phyloP scores from a whole-genome alignment of 2,797 vertebrate genomes.

The Martes flavigula region DNA sequence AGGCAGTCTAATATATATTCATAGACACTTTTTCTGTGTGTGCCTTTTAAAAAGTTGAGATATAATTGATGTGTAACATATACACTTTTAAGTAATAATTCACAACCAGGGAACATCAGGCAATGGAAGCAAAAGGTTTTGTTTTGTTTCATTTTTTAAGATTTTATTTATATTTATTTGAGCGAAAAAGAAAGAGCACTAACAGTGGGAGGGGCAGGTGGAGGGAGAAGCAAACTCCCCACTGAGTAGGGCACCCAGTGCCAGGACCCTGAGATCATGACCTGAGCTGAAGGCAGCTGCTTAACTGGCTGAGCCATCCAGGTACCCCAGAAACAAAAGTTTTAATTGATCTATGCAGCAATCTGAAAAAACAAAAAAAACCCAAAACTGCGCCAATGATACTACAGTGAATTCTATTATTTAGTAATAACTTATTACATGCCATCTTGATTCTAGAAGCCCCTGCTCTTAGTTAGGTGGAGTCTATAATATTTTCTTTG shows the following conservation, averaged over 20 bases:
- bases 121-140: slow-evolving; percentile 18
- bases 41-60: neutral
- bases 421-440: neutral
- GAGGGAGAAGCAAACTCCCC: neutral
- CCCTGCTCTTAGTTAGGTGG: neutral
- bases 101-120: neutral
- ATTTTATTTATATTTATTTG: neutral
- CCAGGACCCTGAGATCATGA: neutral
- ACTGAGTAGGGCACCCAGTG: neutral
- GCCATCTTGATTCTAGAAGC: slow-evolving; percentile 10
- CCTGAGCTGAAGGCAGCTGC: neutral
- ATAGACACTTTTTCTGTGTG: neutral
- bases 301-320: neutral
- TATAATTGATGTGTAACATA: neutral
- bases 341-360: neutral
- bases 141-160: neutral
- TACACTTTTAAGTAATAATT: neutral
- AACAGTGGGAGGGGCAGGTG: neutral
- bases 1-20: neutral
- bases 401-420: slow-evolving; percentile 23
- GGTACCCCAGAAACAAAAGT: neutral
- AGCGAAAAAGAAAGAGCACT: neutral
- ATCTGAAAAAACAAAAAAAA: neutral
- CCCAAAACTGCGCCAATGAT: neutral
- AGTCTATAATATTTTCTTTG: neutral